Conservation (phyloP, 2,888 invertebrate genomes). For the Trisateles emortualis region DNA sequence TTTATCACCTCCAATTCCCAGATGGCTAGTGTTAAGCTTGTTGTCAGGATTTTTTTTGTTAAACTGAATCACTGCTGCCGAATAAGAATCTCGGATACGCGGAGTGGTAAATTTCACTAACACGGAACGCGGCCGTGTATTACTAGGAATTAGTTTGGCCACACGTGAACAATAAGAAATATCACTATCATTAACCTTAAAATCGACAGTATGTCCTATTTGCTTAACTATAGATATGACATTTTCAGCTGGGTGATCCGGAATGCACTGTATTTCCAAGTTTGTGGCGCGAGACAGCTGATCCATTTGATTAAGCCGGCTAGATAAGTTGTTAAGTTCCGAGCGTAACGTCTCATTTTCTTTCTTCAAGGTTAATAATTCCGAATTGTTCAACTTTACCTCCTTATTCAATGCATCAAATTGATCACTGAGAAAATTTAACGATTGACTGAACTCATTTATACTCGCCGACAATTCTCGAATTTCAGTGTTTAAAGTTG, state of each 20-base stretch:
- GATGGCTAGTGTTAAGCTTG: conserved; percentile 2
- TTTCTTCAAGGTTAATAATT: neutral
- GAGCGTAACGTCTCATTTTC: neutral
- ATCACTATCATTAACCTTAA: neutral
- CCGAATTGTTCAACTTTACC: too few species aligned
- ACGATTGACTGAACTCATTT: too few species aligned
- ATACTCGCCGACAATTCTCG: too few species aligned
- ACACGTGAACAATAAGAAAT: neutral
- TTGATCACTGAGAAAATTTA: too few species aligned
- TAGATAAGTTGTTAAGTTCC: neutral
- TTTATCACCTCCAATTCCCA: conserved; percentile 8
- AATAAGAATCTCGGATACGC: neutral
- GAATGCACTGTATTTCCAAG: neutral
- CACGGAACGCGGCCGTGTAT: neutral
- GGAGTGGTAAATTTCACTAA: neutral
- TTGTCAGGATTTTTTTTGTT: neutral
- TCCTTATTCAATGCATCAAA: too few species aligned
- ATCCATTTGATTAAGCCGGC: neutral
- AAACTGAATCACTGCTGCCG: neutral
- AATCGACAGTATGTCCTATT: neutral
- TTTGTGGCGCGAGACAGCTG: neutral
- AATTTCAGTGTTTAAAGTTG: too few species aligned
- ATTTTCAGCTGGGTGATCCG: neutral
- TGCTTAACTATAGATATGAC: neutral
- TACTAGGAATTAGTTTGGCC: neutral